Evolutionary conservation across 2,888 invertebrate species (phyloP).

Genomic region (Biston betularia): DNA sequence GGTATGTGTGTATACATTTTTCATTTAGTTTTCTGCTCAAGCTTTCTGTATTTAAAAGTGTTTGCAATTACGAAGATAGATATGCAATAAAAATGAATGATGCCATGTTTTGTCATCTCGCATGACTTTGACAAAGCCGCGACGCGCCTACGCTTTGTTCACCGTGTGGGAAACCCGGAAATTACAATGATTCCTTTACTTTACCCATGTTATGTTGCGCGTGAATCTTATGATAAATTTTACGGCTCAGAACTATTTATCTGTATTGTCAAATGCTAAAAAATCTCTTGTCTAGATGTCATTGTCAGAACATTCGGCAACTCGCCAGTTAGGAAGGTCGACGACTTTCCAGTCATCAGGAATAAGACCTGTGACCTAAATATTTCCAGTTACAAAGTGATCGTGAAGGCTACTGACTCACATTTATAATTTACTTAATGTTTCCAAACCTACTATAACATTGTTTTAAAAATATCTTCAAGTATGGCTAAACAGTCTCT

Average conservation of each 20-base stretch:
- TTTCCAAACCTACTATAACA: constrained; percentile 21
- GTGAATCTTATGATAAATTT: constrained; percentile 20
- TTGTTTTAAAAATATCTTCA: constrained; percentile 7
- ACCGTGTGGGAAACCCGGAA: constrained; percentile 60
- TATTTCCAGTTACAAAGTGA: constrained; percentile 30
- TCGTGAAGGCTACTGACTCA: constrained; percentile 32
- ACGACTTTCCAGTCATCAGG: constrained; percentile 52
- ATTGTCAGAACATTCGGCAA: constrained; percentile 54
- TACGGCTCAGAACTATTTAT: constrained; percentile 36
- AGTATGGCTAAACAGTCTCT: background rate
- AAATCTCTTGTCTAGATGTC: constrained; percentile 51
- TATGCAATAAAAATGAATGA: constrained; percentile 32
- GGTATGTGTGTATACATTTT: too few species aligned
- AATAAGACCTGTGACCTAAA: constrained; percentile 40
- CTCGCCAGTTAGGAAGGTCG: constrained; percentile 56
- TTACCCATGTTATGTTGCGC: constrained; percentile 35
- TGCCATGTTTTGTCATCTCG: constrained; percentile 30
- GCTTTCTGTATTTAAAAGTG: constrained; percentile 29
- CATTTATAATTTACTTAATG: constrained; percentile 14
- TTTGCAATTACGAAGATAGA: constrained; percentile 42
- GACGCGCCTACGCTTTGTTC: constrained; percentile 52
- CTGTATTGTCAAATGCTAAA: constrained; percentile 36
- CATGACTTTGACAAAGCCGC: constrained; percentile 35
- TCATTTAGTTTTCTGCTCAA: too few species aligned
- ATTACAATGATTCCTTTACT: constrained; percentile 52